phyloP scores from a whole-genome alignment of 2,888 invertebrate species.

The Drosophila histrio region DNA sequence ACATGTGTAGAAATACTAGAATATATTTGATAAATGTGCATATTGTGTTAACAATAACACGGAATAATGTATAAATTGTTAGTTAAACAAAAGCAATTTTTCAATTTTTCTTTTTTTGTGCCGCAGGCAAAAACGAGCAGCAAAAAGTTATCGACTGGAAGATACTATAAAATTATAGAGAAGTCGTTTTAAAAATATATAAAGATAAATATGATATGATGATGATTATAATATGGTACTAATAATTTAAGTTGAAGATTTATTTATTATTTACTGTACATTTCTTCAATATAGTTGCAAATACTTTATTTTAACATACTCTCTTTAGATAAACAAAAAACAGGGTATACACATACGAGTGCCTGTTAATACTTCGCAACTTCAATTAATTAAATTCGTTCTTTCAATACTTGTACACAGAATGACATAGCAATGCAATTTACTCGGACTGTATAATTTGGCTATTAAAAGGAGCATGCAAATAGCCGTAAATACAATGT shows the following conservation, averaged over 20 bases:
- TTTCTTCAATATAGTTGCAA: too few species aligned
- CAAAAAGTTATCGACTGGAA: not conserved
- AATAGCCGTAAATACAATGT: constrained; percentile 11
- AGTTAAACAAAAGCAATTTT: constrained; percentile 49
- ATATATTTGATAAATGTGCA: constrained; percentile 55
- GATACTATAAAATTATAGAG: not conserved
- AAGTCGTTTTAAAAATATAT: too few species aligned
- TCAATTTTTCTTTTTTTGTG: constrained; percentile 11
- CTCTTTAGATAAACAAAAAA: not conserved
- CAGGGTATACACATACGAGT: constrained; percentile 1
- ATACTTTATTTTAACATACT: not conserved
- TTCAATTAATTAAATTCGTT: constrained; percentile 15
- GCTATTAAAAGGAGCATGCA: constrained; percentile 34
- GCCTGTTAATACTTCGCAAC: not conserved
- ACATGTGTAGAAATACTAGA: constrained; percentile 41
- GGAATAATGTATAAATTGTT: constrained; percentile 50
- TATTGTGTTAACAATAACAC: constrained; percentile 57
- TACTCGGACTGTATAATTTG: constrained; percentile 46
- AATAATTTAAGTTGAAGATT: not conserved
- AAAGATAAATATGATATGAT: too few species aligned
- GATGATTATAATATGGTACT: too few species aligned
- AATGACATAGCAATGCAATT: constrained; percentile 42
- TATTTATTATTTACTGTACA: too few species aligned
- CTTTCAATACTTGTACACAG: not conserved
- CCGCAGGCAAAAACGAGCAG: not conserved